These are phyloP conservation scores for Caretta caretta DNA, from an alignment of 2,113 vertebrate genomes.

Conservation along the genomic window DNA sequence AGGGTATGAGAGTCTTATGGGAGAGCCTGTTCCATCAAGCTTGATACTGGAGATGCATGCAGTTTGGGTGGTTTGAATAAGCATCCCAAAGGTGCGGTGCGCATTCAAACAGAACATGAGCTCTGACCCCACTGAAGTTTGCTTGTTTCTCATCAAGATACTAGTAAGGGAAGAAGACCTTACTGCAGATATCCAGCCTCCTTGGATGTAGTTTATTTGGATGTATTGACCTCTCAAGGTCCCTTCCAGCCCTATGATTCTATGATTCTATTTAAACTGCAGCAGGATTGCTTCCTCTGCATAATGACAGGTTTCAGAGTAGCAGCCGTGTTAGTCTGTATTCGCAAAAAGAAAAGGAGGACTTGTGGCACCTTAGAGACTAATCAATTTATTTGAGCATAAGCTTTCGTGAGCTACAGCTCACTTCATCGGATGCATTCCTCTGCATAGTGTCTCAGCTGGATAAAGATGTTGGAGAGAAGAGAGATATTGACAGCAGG, in stretches of 20 bases:
- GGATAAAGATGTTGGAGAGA: background rate
- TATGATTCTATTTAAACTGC: background rate
- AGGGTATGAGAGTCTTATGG: background rate
- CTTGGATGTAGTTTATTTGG: background rate
- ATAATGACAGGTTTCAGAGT: no score
- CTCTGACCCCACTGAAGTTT: background rate
- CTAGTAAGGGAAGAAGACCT: background rate
- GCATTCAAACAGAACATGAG: background rate
- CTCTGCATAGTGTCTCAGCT: background rate
- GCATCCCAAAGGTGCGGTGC: no score
- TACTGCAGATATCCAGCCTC: background rate
- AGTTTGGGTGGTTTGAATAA: background rate
- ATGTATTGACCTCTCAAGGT: no score
- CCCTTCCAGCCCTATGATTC: no score
- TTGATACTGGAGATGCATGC: background rate
- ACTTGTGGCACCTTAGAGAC: no score
- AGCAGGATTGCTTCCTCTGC: background rate
- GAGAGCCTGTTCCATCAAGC: background rate
- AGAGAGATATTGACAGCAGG: background rate
- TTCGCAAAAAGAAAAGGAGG: no score
- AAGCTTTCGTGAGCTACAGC: no score
- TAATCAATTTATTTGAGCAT: no score
- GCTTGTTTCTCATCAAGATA: background rate
- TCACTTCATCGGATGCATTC: no score
- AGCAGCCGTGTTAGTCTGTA: no score